Evolutionary conservation across 2,797 vertebrate species (phyloP), one percentile per base, ranked within the genome.

Genomic region (Lepus oiostolus): DNA sequence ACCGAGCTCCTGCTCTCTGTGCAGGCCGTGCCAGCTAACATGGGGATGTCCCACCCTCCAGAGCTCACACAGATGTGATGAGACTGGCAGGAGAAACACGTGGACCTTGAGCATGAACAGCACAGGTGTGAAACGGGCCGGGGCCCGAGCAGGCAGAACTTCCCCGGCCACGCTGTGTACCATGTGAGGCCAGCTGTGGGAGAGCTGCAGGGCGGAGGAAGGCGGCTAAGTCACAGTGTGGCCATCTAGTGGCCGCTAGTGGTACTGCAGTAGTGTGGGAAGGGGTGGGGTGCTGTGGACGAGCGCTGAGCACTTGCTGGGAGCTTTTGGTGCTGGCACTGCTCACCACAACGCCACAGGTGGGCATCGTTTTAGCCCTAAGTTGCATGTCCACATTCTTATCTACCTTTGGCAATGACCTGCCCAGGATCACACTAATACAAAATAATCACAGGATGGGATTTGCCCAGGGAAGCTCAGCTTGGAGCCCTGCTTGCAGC

Each of bases 191-290:
- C n/a, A 52, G 19, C 16, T 42, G 26, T 17, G 2, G 13, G 50
- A 47, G 30, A 62, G 22, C 28, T 24, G 58, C 52, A 9, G 21
- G 52, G 52, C 30, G 28, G 30, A 47, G 11, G 68, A 26, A 22
- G 13, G 42, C 35, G 32, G 6, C 2, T 3, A 32, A 54, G 21
- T 47, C 70, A n/a, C 26, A 28, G 17, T 74, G 70, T 91, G 7
- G 71, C 54, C 94, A 85, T 92, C 95, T 92, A 58, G 79, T 83
- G 95, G 89, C 47, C 50, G 2, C 9, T 63, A 21, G 12, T 32
- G 52, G 26, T 72, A 90, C 24, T 92, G 79, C 86, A 80, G 58
- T 60, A 47, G 42, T 47, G 9, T 47, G 42, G 42, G 42, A 1
- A 1, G 42, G 1, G 42, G 42, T 1, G 42, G 42, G 42, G 42